These are phyloP conservation scores for Pogonus chalceus DNA, from an alignment of 1,140 invertebrate species.

Conservation along the genomic window DNA sequence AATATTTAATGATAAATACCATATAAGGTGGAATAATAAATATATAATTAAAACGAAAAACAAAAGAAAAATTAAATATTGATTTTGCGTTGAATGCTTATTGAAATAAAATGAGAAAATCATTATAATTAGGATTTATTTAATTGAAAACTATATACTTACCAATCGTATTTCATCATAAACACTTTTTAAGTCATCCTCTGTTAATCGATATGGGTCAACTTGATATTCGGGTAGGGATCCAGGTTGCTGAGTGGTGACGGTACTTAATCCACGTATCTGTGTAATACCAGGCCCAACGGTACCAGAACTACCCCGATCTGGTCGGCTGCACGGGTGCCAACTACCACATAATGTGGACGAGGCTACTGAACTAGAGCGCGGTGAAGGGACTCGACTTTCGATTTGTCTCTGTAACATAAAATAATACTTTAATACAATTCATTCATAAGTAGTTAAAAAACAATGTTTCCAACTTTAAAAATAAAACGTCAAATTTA, in stretches of 20 bases:
- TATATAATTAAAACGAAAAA: too few relatives aligned
- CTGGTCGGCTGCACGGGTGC: constrained; percentile 30
- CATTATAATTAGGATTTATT: too few relatives aligned
- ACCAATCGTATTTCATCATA: constrained; percentile 75
- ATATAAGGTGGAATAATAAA: too few relatives aligned
- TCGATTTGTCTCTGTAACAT: neutral
- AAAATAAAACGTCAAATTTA: too few relatives aligned
- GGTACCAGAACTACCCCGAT: constrained; percentile 34
- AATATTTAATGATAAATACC: too few relatives aligned
- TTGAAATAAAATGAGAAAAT: too few relatives aligned
- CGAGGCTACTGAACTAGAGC: constrained; percentile 12
- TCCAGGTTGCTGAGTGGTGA: constrained; percentile 58
- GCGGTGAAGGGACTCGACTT: neutral
- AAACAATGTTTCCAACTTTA: too few relatives aligned
- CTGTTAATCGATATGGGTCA: constrained; percentile 74
- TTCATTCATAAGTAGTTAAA: too few relatives aligned
- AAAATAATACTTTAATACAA: too few relatives aligned
- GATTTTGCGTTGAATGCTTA: too few relatives aligned
- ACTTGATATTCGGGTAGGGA: constrained; percentile 65
- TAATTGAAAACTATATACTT: too few relatives aligned
- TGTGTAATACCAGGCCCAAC: constrained; percentile 38
- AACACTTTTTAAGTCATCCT: constrained; percentile 73
- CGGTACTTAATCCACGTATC: constrained; percentile 45
- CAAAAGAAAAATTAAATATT: too few relatives aligned
- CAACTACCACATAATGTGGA: constrained; percentile 19